Evolutionary conservation across 2,113 vertebrate genomes (phyloP).

Genomic region (Paedocypris sp.): DNA sequence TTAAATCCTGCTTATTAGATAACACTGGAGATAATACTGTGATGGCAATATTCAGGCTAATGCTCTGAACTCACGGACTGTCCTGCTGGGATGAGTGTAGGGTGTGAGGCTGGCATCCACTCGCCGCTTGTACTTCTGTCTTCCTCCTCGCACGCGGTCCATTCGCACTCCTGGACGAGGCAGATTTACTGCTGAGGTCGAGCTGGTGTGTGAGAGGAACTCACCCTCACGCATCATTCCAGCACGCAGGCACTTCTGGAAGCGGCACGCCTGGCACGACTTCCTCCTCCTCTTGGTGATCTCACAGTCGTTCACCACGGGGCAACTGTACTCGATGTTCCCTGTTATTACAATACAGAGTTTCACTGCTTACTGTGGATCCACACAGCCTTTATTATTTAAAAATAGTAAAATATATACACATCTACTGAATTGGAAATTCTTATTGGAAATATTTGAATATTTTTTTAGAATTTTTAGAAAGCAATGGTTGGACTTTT

Average conservation of each 20-base stretch:
- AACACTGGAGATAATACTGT: too few species aligned
- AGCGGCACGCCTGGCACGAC: slow-evolving; percentile 63
- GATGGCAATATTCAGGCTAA: too few species aligned
- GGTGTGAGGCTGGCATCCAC: slow-evolving; percentile 40
- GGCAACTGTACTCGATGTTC: slow-evolving; percentile 64
- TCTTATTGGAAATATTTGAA: too few species aligned
- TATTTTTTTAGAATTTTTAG: too few species aligned
- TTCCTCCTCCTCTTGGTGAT: slow-evolving; percentile 62
- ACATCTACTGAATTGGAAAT: too few species aligned
- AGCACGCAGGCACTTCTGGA: slow-evolving; percentile 59
- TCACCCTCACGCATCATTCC: slow-evolving; percentile 64
- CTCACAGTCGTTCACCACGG: slow-evolving; percentile 57
- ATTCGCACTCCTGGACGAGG: slow-evolving; percentile 54
- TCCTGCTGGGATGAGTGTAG: slow-evolving; percentile 28
- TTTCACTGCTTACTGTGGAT: too few species aligned
- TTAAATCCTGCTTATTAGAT: background rate
- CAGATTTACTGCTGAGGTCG: background rate
- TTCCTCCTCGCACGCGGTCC: slow-evolving; percentile 58
- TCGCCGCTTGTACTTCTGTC: slow-evolving; percentile 62
- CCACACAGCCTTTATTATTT: too few species aligned
- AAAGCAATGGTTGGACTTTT: too few species aligned
- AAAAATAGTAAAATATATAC: too few species aligned
- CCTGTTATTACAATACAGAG: slow-evolving; percentile 43
- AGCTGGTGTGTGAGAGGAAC: background rate
- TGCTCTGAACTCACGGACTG: slow-evolving; percentile 41